phyloP scores from a whole-genome alignment of 2,797 vertebrate species.

The Poecilia picta region DNA sequence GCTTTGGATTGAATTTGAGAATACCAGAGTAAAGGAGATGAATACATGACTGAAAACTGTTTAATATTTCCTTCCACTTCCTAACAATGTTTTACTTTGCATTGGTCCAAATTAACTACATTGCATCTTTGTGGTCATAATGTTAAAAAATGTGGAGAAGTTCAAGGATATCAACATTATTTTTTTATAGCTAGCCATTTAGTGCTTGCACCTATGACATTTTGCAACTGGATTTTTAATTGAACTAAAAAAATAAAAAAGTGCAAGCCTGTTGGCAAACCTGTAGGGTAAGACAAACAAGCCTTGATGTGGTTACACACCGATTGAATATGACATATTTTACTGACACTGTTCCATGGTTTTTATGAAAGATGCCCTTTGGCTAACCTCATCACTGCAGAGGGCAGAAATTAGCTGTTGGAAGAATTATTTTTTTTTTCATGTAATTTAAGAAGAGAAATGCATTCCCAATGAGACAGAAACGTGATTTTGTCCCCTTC shows the following conservation, averaged over 20 bases:
- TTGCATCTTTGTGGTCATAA: neutral
- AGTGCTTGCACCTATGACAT: neutral
- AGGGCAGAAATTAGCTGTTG: neutral
- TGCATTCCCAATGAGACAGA: neutral
- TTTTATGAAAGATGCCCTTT: slow-evolving; percentile 42
- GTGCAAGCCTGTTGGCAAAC: slow-evolving; percentile 22
- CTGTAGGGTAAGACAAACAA: slow-evolving; percentile 42
- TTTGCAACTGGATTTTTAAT: neutral
- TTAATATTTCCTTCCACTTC: neutral
- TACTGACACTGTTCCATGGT: slow-evolving; percentile 23
- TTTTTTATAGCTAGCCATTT: neutral
- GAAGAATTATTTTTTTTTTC: slow-evolving; percentile 8
- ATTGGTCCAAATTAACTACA: neutral
- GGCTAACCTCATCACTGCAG: slow-evolving; percentile 26
- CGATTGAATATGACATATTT: slow-evolving; percentile 28
- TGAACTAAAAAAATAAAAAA: neutral
- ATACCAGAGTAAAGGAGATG: neutral
- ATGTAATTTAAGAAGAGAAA: neutral
- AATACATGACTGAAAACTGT: neutral
- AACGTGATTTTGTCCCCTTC: neutral
- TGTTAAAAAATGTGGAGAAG: neutral
- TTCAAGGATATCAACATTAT: neutral
- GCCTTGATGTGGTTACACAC: slow-evolving; percentile 42
- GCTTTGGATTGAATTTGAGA: neutral
- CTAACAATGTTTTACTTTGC: neutral